A percentile compares a stretch with the other conserved stretches of the same genome.
These are phyloP conservation scores for Ginglymostoma cirratum DNA, from an alignment of 2,113 vertebrate species.

Conservation along the genomic window DNA sequence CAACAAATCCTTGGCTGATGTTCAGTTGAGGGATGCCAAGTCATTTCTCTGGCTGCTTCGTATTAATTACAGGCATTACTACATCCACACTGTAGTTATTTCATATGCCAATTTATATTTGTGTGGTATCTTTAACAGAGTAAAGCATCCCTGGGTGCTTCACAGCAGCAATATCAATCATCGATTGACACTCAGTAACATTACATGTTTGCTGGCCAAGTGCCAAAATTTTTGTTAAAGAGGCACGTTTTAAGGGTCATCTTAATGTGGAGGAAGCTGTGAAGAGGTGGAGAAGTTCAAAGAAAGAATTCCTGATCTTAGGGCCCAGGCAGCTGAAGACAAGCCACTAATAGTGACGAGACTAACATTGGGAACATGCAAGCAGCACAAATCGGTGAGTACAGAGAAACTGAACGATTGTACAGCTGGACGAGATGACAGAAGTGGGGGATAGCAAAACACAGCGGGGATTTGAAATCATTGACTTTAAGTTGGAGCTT, in stretches of 20 bases:
- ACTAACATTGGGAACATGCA: neutral
- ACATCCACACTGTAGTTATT: neutral
- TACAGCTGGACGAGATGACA: neutral
- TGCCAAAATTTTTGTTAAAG: neutral
- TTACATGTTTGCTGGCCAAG: neutral
- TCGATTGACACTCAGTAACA: neutral
- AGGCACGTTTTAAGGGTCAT: neutral
- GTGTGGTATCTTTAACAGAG: neutral
- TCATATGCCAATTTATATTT: neutral
- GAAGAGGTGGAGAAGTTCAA: neutral
- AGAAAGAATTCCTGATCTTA: neutral
- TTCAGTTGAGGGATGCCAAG: neutral
- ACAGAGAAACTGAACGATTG: neutral
- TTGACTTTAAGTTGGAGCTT: neutral
- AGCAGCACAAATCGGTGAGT: neutral
- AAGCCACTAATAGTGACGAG: neutral
- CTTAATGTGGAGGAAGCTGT: neutral
- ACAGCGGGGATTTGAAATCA: neutral
- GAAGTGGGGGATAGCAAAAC: too few species aligned
- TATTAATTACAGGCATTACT: neutral
- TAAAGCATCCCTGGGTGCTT: neutral
- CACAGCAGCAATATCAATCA: neutral
- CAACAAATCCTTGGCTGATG: neutral
- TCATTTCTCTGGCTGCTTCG: neutral
- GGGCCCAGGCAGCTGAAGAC: neutral